These are phyloP conservation scores for Macaria liturata DNA, from an alignment of 2,888 invertebrate species.

Conservation along the genomic window DNA sequence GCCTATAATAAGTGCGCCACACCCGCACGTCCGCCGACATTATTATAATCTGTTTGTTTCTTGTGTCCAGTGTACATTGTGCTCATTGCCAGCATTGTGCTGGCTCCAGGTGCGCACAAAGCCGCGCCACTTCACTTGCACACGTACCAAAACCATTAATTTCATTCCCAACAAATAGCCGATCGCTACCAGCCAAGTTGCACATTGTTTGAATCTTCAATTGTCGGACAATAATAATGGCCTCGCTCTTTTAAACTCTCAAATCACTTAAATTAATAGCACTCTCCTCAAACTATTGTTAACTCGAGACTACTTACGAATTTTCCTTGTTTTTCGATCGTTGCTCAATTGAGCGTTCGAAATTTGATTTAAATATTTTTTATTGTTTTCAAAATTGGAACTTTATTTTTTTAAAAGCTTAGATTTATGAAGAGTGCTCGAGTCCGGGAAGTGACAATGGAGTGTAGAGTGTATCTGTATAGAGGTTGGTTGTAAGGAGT, in stretches of 20 bases:
- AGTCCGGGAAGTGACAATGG: slow-evolving; percentile 56
- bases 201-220: slow-evolving; percentile 24
- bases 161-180: slow-evolving; percentile 21
- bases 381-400: slow-evolving; percentile 35
- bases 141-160: slow-evolving; percentile 39
- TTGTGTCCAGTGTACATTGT: slow-evolving; percentile 33
- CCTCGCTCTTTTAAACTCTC: slow-evolving; percentile 2
- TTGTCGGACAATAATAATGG: slow-evolving; percentile 27
- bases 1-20: slow-evolving; percentile 8
- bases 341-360: slow-evolving; percentile 63
- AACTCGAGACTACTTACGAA: slow-evolving; percentile 21
- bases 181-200: slow-evolving; percentile 28
- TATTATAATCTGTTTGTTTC: slow-evolving; percentile 35
- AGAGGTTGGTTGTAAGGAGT: slow-evolving; percentile 55
- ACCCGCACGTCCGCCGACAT: slow-evolving; percentile 27
- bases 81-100: slow-evolving; percentile 18
- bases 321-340: slow-evolving; percentile 30
- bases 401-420: slow-evolving; percentile 26
- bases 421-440: slow-evolving; percentile 53
- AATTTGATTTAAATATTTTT: slow-evolving; percentile 39
- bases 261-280: slow-evolving; percentile 33
- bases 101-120: slow-evolving; percentile 44
- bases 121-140: slow-evolving; percentile 40
- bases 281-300: slow-evolving; percentile 34
- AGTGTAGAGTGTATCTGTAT: slow-evolving; percentile 59